These are phyloP conservation scores for Sceloporus tristichus DNA, from an alignment of 2,113 vertebrate species.

Conservation along the genomic window DNA sequence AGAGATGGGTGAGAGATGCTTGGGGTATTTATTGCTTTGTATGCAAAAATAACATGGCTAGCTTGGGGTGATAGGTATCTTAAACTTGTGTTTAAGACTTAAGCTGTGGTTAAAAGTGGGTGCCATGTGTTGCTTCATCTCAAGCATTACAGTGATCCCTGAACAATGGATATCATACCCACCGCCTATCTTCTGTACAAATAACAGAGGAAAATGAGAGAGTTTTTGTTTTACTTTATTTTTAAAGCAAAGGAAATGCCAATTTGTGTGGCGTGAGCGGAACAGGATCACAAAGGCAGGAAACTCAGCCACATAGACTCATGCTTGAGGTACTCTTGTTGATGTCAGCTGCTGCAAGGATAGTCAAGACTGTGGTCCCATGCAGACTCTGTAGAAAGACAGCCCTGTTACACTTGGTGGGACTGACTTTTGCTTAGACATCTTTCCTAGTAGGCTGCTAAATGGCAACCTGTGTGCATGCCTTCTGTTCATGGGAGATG, in stretches of 20 bases:
- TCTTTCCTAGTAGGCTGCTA: background rate
- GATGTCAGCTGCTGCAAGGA: background rate
- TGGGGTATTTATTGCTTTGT: too few relatives aligned
- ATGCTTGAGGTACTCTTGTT: background rate
- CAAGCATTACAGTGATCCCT: background rate
- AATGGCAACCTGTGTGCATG: background rate
- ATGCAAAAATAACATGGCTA: background rate
- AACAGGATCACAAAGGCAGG: constrained; percentile 25
- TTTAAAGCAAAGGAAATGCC: constrained; percentile 34
- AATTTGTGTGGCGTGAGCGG: background rate
- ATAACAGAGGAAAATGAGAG: background rate
- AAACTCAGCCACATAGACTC: background rate
- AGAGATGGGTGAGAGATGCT: too few relatives aligned
- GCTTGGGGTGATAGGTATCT: background rate
- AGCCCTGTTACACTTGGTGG: background rate
- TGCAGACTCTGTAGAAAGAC: background rate
- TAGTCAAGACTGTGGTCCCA: background rate
- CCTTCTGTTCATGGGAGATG: background rate
- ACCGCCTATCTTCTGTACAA: constrained; percentile 25
- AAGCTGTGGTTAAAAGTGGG: background rate
- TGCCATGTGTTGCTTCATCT: background rate
- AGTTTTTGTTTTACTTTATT: background rate
- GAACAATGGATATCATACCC: background rate
- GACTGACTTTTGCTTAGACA: too few relatives aligned
- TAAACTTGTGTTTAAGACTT: background rate